Evolutionary conservation across 2,797 vertebrate genomes (phyloP), one percentile per base, ranked within the genome.

Genomic region (Rhinatrema bivittatum): DNA sequence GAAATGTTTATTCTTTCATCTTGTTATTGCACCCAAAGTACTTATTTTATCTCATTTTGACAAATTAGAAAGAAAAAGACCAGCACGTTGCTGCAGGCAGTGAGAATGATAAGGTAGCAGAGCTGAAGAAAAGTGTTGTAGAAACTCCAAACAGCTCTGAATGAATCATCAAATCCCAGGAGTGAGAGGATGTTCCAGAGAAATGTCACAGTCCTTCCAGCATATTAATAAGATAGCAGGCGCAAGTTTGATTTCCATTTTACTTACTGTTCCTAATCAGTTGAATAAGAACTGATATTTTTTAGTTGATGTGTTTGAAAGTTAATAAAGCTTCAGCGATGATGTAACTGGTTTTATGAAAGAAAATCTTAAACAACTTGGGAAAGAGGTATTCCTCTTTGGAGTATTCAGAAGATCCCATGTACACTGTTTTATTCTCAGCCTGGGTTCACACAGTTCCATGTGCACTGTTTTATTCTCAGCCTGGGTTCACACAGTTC

Each of bases 101-200:
- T 13, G 42, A 42, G 29, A 25, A 55, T n/a, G n/a, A n/a, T n/a
- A n/a, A n/a, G n/a, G n/a, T n/a, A n/a, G 20, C 5, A 21, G 20
- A 21, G 20, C 21, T 21, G 8, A 36, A 31, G 16, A 65, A 39
- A 54, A 43, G 28, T 53, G 53, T 2, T 46, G 48, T 24, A 58
- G 42, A 46, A 50, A 57, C 55, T 62, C 42, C 48, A 37, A 14
- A 45, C 49, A 30, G 46, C 25, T 35, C 36, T 40, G 35, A 34
- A 28, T 71, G 61, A 68, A 47, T 65, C 65, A 67, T 56, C 56
- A 55, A 39, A 56, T 71, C 70, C 62, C 67, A 48, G 26, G 55
- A 66, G 67, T 52, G 50, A 7, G 7, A 39, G 56, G 42, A 32
- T 27, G 16, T 55, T 53, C 48, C 42, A 15, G 2, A 47, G 43